Evolutionary conservation across 2,888 invertebrate species (phyloP), one percentile per base, ranked within the genome.

Genomic region (Serripes groenlandicus): DNA sequence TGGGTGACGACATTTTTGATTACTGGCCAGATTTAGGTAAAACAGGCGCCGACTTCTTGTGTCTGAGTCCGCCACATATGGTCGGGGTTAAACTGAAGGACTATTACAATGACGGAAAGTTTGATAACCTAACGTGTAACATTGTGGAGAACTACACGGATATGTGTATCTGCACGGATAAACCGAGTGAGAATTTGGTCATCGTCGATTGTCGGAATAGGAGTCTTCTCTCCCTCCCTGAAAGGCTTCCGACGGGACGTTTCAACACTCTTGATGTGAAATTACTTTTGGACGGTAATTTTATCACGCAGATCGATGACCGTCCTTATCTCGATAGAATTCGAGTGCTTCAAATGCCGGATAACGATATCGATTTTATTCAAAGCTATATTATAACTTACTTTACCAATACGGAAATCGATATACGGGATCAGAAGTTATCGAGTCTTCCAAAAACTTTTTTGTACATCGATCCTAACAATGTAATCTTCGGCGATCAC

Each of bases 161-260:
- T 18, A 32, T 37, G 18, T 82, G 82, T 64, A 37, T 18, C 3
- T 82, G 82, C 32, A 75, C 64, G 2, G 82, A 82, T 37, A 58
- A 26, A 56, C 82, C 82, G 7, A 75, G 62, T 34, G 58, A 78
- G 30, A 71, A 66, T 21, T 37, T 32, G 4, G 66, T 82, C 2
- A 32, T 69, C 9, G 82, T 82, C 0, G 56, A 71, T 49, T 82
- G 82, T 37, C 66, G 52, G 9, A 42, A 69, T 18, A 34, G 70
- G n/a, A 28, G 58, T 26, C 70, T 82, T 21, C 58, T 69, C 9
- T n/a, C 52, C n/a, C 37, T 82, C 30, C 77, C 77, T 11, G 52
- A 49, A 18, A 56, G 56, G 18, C 42, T 77, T 54, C 81, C 81
- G 15, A 26, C 75, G 3, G 82, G 82, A 9, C 56, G 35, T 34